Evolutionary conservation across 2,113 vertebrate genomes (phyloP).

Genomic region (Entelurus aequoreus): DNA sequence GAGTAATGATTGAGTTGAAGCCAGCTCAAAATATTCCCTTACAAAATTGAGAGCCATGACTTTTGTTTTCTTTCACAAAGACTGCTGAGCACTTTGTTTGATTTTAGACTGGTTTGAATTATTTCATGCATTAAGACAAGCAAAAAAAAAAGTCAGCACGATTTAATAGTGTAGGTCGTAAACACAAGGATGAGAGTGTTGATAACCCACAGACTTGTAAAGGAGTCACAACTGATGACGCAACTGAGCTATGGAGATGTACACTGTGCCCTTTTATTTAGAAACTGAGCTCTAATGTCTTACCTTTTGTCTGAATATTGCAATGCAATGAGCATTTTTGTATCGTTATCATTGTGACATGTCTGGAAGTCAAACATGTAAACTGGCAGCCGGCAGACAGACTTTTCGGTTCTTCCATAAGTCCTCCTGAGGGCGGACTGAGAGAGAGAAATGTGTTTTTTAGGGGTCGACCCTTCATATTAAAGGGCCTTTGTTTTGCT

Average conservation of each 20-base stretch:
- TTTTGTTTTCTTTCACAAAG: constrained; percentile 67
- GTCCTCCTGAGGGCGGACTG: constrained; percentile 28
- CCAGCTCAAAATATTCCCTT: constrained; percentile 56
- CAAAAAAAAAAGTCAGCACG: constrained; percentile 45
- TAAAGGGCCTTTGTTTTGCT: constrained; percentile 65
- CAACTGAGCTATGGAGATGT: constrained; percentile 37
- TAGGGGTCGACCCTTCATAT: constrained; percentile 68
- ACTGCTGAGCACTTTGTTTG: constrained; percentile 59
- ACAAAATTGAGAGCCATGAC: constrained; percentile 77
- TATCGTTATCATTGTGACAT: constrained; percentile 67
- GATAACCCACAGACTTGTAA: constrained; percentile 2
- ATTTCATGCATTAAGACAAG: constrained; percentile 44
- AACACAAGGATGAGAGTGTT: constrained; percentile 19
- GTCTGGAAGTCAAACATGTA: constrained; percentile 55
- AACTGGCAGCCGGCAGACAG: constrained; percentile 51
- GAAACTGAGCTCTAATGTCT: constrained; percentile 72
- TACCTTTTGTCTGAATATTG: constrained; percentile 71
- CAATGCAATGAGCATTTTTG: constrained; percentile 73
- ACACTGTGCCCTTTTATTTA: constrained; percentile 67
- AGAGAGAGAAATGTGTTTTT: constrained; percentile 25
- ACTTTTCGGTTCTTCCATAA: constrained; percentile 60
- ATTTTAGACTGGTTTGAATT: constrained; percentile 52
- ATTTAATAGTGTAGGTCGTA: constrained; percentile 60
- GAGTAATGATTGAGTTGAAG: constrained; percentile 39
- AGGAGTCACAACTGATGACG: constrained; percentile 31